Base-by-base conservation (phyloP, 2,888 invertebrate species). In the Polyommatus iphigenia region DNA sequence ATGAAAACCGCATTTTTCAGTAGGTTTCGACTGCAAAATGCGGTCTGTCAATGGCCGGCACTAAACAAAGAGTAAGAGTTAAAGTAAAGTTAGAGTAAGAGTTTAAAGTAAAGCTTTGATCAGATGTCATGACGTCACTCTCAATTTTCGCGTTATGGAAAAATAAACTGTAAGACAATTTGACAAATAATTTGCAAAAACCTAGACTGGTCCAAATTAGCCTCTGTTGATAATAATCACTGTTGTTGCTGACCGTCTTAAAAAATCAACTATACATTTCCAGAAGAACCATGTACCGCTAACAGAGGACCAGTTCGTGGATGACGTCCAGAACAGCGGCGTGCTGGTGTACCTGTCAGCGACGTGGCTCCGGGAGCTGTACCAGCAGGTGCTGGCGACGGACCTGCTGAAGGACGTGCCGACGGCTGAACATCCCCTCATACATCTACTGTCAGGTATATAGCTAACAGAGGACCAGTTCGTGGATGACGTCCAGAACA, bases 261-360 rank as follows among this genome's bases (percentile, higher is more conserved):
- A 0, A 18, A 18, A 54, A 54, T 18, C 0, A 1, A 54, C 3
- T 3, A 3, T 10, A 10, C 18, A 54, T 3, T 79, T 84, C 54
- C 83, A 91, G 89, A 90, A 90, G 81, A 85, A 88, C 1, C 89
- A 87, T 85, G 88, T 96, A 20, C 95, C 96, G 0, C 92, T 96
- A 84, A 96, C 96, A 1, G 96, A 99, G 95, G 97, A 97, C 80
- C 97, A 98, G 88, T 99, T 99, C 87, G 97, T 98, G 2, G 98
- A 98, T 84, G 97, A 98, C 86, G 97, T 99, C 7, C 97, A 98
- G 87, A 97, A 98, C 54, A 98, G 98, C 79, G 99, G 99, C 0
- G 97, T 99, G 24, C 93, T 99, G 41, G 97, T 99, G 7, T 99
- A 98, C 86, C 95, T 99, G 13, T 98, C 99, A 0, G 98, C 98